Evolutionary conservation across 2,113 vertebrate genomes (phyloP).

Genomic region (Cryptoleucopteryx plumbea): DNA sequence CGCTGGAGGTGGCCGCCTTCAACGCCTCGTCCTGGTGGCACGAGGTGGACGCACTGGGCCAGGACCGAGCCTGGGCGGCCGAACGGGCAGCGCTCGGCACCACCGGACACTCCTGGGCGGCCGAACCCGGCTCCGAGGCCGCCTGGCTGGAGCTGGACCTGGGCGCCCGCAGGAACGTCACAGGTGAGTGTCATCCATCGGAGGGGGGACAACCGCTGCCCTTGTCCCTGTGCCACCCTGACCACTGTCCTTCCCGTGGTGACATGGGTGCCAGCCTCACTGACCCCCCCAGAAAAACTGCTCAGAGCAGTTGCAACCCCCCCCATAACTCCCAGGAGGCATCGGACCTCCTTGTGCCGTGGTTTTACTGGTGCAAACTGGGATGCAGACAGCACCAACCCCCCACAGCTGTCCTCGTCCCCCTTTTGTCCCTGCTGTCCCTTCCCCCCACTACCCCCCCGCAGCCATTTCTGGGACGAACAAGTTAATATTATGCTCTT

Average conservation of each 20-base stretch:
- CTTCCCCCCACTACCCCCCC: no score
- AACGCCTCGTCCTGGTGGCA: constrained; percentile 78
- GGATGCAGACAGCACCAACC: no score
- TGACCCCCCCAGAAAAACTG: no score
- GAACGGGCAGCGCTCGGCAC: constrained; percentile 15
- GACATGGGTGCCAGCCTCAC: background rate
- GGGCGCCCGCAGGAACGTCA: constrained; percentile 73
- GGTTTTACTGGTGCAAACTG: no score
- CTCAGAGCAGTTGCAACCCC: no score
- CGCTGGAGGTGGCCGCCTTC: constrained; percentile 61
- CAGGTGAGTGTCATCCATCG: constrained; percentile 58
- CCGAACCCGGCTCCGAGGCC: background rate
- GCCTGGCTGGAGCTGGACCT: constrained; percentile 83
- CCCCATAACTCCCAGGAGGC: no score
- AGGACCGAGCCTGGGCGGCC: constrained; percentile 42
- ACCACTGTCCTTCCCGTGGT: fast-evolving
- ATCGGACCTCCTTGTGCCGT: no score
- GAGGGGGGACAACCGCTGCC: background rate
- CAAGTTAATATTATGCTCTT: no score
- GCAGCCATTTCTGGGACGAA: no score
- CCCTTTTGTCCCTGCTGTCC: no score
- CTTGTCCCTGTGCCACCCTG: background rate
- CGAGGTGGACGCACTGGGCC: constrained; percentile 52
- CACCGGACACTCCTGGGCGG: constrained; percentile 60
- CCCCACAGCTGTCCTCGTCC: no score